A percentile compares a stretch with the other conserved stretches of the same genome.
phyloP scores from a whole-genome alignment of 37 sponge, comb jelly and placozoan genomes.

The Ianthella basta region DNA sequence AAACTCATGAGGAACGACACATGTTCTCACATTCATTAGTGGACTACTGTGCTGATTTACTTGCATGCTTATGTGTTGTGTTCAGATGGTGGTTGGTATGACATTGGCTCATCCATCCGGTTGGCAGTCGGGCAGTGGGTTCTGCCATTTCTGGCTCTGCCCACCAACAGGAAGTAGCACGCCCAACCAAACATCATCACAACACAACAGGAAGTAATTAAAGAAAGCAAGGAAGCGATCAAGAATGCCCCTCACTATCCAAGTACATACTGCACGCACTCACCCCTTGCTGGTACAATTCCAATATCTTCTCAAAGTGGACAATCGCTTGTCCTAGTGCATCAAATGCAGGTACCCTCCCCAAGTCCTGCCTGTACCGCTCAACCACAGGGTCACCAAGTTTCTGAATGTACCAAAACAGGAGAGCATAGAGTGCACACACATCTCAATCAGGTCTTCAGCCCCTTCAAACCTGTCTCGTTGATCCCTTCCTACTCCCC shows the following conservation, averaged over 20 bases:
- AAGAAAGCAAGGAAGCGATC: background rate
- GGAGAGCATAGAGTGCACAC: background rate
- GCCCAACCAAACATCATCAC: constrained; percentile 11
- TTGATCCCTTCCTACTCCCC: no score
- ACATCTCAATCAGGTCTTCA: background rate
- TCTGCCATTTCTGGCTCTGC: constrained; percentile 11
- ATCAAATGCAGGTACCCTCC: constrained; percentile 77
- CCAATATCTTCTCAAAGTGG: constrained; percentile 88
- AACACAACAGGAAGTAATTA: background rate
- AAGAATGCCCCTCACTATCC: no score
- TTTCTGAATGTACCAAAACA: constrained; percentile 59
- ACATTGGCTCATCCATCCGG: constrained; percentile 23
- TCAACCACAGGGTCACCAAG: constrained; percentile 67
- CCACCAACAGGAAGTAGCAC: constrained; percentile 33
- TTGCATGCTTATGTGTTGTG: background rate
- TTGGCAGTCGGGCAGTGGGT: background rate
- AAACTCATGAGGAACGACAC: no score
- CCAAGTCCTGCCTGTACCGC: constrained; percentile 68
- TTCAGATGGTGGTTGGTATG: background rate
- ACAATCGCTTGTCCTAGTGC: constrained; percentile 66
- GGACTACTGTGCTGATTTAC: no score
- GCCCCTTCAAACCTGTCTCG: background rate
- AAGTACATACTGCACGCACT: background rate
- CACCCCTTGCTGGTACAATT: constrained; percentile 69
- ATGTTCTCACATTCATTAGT: no score